phyloP scores from a whole-genome alignment of 2,888 invertebrate genomes.

The Ephialtes manifestator region DNA sequence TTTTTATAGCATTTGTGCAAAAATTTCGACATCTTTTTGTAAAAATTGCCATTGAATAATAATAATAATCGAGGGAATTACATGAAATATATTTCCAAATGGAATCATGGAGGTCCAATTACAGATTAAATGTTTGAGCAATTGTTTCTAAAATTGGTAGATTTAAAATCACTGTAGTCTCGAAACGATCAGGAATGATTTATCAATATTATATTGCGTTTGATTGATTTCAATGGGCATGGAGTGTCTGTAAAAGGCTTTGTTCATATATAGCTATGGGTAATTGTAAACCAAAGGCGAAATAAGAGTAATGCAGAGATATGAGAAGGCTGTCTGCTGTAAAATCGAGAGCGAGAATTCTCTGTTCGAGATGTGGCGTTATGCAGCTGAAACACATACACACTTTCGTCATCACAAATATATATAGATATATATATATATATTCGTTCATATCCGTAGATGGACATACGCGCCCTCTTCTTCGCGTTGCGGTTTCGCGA shows the following conservation, averaged over 20 bases:
- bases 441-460: slow-evolving; percentile 61
- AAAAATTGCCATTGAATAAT: too few relatives aligned
- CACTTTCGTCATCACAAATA: slow-evolving; percentile 19
- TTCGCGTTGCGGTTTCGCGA: slow-evolving; percentile 63
- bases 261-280: slow-evolving; percentile 24
- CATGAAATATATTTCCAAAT: too few relatives aligned
- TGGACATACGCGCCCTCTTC: slow-evolving; percentile 62
- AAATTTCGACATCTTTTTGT: too few relatives aligned
- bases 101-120: too few relatives aligned
- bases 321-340: slow-evolving; percentile 19
- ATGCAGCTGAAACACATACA: slow-evolving; percentile 40
- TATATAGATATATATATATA: slow-evolving; percentile 22
- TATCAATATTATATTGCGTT: slow-evolving; percentile 38
- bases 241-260: slow-evolving; percentile 32
- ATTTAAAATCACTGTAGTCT: neutral
- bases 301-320: slow-evolving; percentile 27
- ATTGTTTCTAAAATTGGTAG: neutral
- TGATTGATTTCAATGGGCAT: slow-evolving; percentile 41
- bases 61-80: too few relatives aligned
- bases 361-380: slow-evolving; percentile 44
- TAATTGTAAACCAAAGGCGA: slow-evolving; percentile 49
- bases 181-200: neutral
- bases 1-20: too few relatives aligned
- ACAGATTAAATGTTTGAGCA: neutral
- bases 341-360: slow-evolving; percentile 46